phyloP scores from a whole-genome alignment of 2,888 invertebrate genomes.

The Stictocephala bisonia region DNA sequence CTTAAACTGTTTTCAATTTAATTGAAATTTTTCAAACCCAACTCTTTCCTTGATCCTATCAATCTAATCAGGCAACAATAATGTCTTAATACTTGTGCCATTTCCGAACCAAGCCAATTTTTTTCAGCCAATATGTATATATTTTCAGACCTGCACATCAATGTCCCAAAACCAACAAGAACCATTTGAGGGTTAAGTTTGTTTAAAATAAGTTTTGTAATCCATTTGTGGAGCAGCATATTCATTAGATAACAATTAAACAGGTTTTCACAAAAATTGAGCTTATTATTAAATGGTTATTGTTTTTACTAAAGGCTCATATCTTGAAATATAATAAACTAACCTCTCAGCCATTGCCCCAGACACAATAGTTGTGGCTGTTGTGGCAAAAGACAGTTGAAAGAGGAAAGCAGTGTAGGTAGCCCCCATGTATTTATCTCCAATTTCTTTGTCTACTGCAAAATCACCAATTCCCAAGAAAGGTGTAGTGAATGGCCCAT shows the following conservation, averaged over 20 bases:
- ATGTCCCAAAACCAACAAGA: no score
- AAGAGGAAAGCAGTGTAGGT: slow-evolving; percentile 90
- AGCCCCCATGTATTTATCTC: slow-evolving; percentile 83
- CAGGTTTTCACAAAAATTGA: not conserved
- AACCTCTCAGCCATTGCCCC: slow-evolving; percentile 96
- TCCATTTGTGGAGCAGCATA: no score
- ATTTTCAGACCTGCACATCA: no score
- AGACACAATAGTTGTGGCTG: slow-evolving; percentile 91
- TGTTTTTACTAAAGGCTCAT: not conserved
- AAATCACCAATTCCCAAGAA: slow-evolving; percentile 77
- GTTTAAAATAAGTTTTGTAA: not conserved
- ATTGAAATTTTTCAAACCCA: no score
- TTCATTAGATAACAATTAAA: not conserved
- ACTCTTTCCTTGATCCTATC: no score
- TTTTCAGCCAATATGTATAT: no score
- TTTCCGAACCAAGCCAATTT: no score
- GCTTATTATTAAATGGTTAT: not conserved
- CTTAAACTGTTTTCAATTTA: no score
- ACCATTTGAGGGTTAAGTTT: no score
- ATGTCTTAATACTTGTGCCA: no score
- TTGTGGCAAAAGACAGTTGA: slow-evolving; percentile 90
- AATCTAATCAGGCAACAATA: no score
- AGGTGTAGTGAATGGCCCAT: slow-evolving; percentile 28
- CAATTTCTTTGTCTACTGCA: slow-evolving; percentile 79
- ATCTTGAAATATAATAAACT: not conserved